Evolutionary conservation across 2,113 vertebrate species (phyloP), one percentile per base, ranked within the genome.

Genomic region (Vulpes lagopus): DNA sequence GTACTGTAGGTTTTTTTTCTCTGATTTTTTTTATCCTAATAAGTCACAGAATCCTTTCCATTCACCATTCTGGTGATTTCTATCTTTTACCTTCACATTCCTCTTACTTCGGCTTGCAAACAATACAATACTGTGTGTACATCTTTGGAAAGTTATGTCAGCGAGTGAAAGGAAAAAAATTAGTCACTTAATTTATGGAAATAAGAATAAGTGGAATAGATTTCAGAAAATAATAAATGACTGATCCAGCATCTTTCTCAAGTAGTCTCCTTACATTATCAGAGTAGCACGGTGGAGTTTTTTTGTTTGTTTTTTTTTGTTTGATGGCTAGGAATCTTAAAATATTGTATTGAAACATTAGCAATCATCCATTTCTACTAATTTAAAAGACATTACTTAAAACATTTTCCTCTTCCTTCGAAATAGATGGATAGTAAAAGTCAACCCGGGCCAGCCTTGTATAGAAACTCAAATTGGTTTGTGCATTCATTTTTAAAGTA

Each of bases 211-310:
- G 55, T 89, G 65, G 76, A 91, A 80, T n/a, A 62, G 17, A 71
- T 57, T 86, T 80, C 78, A 88, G 38, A 38, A 80, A 94, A 89
- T 76, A 76, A 94, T 69, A 85, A 92, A 76, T 85, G 55, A 87
- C 22, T 16, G 2, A 19, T 80, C 6, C 8, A 57, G 65, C 55
- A 62, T 94, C 35, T 85, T 92, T 89, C 80, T 67, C 22, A 74
- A 49, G 80, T 64, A 74, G 83, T 81, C 57, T n/a, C 38, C 7
- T 88, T 57, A 65, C 23, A 64, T 32, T 91, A 96, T 80, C 51
- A 85, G 23, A 84, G 20, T 82, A 89, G 67, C 23, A 62, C 9
- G 22, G 23, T 78, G 19, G 25, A n/a, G 11, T 38, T 53, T 67
- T 53, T 35, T 80, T 43, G 38, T 43, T 43, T 43, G 57, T 53